Evolutionary conservation across 2,113 vertebrate genomes (phyloP).

Genomic region (Halcyon senegalensis): DNA sequence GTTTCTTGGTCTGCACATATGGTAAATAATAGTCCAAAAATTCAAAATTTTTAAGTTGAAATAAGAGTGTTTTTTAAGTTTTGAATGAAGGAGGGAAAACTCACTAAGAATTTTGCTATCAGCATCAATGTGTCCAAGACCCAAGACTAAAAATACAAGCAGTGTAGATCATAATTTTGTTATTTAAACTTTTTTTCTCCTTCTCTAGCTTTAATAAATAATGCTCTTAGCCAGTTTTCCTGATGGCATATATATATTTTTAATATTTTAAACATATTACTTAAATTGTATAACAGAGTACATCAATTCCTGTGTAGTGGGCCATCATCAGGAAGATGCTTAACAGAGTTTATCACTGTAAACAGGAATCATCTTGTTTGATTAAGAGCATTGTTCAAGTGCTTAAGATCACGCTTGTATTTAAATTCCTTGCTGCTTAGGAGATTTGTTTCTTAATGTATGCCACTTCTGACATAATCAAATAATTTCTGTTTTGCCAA

Average conservation of each 20-base stretch:
- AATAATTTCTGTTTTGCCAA: background rate
- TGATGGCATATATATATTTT: background rate
- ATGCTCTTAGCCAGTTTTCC: background rate
- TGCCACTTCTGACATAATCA: background rate
- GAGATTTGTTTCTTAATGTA: background rate
- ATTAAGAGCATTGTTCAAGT: background rate
- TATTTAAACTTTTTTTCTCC: background rate
- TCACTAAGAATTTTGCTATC: background rate
- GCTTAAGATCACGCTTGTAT: background rate
- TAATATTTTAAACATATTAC: background rate
- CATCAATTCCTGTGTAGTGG: background rate
- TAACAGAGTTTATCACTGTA: background rate
- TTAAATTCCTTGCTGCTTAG: background rate
- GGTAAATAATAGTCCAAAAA: background rate
- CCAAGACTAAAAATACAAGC: background rate
- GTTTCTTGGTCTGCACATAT: background rate
- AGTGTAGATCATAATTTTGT: background rate
- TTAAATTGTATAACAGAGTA: background rate
- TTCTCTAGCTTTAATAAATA: background rate
- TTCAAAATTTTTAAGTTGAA: background rate
- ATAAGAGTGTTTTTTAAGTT: background rate
- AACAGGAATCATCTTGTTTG: background rate
- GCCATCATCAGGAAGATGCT: background rate
- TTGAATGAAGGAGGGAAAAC: background rate
- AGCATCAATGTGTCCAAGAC: background rate